phyloP scores from a whole-genome alignment of 2,797 vertebrate species.

The Otus scops region DNA sequence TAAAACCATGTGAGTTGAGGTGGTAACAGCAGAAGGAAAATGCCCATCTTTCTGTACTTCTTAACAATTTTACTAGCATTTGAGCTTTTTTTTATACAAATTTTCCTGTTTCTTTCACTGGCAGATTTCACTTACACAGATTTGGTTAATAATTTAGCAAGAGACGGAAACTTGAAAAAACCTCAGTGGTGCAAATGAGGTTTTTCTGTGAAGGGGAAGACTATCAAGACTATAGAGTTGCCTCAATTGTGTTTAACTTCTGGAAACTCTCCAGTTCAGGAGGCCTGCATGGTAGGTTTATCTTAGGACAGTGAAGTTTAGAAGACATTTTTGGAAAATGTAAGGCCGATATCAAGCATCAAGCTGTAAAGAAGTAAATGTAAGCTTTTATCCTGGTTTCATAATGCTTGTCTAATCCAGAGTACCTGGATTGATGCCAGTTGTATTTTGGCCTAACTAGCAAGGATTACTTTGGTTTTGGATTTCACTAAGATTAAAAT shows the following conservation, averaged over 20 bases:
- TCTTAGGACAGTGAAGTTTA: background rate
- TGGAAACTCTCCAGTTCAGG: background rate
- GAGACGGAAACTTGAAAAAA: background rate
- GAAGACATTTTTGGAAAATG: background rate
- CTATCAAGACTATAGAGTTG: background rate
- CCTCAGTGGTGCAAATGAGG: background rate
- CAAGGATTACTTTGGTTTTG: background rate
- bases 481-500: background rate
- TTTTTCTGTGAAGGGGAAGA: background rate
- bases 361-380: background rate
- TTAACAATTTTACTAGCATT: background rate
- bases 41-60: background rate
- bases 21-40: background rate
- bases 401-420: conserved; percentile 2
- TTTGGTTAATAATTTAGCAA: background rate
- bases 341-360: background rate
- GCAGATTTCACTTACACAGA: background rate
- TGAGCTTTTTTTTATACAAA: background rate
- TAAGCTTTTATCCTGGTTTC: conserved; percentile 3
- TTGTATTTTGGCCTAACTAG: background rate
- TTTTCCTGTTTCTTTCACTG: background rate
- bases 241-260: background rate
- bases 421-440: background rate
- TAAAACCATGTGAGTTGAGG: background rate
- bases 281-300: background rate